Percentiles rank a stretch among this genome's conserved stretches.
These are phyloP conservation scores for Xiphias gladius DNA, from an alignment of 2,113 vertebrate species.

Conservation along the genomic window DNA sequence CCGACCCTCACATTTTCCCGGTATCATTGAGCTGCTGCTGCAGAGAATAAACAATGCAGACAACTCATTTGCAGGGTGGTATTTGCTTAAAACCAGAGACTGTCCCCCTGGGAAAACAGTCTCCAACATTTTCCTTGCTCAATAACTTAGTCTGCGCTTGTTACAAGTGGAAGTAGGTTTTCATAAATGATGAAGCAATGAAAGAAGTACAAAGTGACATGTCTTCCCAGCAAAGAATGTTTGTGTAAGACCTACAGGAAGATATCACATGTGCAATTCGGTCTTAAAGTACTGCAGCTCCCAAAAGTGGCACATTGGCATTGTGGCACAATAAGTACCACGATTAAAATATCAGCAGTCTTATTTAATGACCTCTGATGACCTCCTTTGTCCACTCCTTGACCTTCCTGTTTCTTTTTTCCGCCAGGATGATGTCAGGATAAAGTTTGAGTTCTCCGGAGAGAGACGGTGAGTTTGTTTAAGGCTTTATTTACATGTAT, in stretches of 20 bases:
- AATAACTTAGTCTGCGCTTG: conserved; percentile 16
- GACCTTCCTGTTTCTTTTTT: conserved; percentile 33
- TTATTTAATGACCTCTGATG: background rate
- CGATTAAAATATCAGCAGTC: background rate
- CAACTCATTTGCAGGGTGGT: conserved; percentile 3
- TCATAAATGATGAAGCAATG: background rate
- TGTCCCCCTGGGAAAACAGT: conserved; percentile 15
- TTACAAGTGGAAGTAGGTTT: conserved; percentile 9
- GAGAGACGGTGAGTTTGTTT: conserved; percentile 89
- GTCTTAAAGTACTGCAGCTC: background rate
- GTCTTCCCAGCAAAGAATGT: background rate
- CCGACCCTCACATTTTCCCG: conserved; percentile 23
- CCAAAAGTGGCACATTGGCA: too few relatives aligned
- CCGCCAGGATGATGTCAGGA: conserved; percentile 92
- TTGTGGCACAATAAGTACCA: too few relatives aligned
- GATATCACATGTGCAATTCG: background rate
- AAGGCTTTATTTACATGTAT: background rate
- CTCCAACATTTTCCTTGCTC: background rate
- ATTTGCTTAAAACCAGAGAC: conserved; percentile 18
- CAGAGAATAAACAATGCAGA: conserved; percentile 18
- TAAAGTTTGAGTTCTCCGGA: conserved; percentile 96
- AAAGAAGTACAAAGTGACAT: background rate
- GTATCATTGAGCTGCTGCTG: conserved; percentile 6
- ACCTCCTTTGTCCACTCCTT: background rate
- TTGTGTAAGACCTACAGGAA: conserved; percentile 11